These are phyloP conservation scores for Scalopus aquaticus DNA, from an alignment of 2,113 vertebrate species.

Conservation along the genomic window DNA sequence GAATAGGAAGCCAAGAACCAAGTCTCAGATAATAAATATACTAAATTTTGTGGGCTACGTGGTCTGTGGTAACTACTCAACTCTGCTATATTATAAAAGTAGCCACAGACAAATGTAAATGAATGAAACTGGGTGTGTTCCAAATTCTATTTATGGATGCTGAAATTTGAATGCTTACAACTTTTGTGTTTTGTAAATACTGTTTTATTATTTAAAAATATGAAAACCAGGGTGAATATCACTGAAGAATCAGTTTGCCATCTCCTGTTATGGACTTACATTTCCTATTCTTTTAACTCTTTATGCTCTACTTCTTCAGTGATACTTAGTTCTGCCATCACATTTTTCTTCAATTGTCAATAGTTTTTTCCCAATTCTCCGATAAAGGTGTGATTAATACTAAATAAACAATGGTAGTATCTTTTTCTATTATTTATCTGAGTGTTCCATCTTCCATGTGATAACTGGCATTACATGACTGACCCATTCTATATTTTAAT, in stretches of 20 bases:
- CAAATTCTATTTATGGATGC: neutral
- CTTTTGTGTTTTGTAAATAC: neutral
- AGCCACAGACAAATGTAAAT: neutral
- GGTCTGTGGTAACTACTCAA: neutral
- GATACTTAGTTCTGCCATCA: neutral
- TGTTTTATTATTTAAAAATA: neutral
- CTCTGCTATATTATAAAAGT: neutral
- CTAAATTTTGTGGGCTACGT: neutral
- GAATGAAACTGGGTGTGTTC: neutral
- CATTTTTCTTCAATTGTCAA: neutral
- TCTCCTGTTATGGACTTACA: neutral
- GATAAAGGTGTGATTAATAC: neutral
- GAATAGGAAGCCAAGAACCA: neutral
- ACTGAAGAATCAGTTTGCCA: neutral
- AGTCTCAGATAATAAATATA: neutral
- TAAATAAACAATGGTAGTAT: neutral
- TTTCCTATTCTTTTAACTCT: neutral
- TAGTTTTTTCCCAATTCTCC: neutral
- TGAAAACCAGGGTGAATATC: neutral
- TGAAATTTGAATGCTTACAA: neutral
- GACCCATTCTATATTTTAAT: neutral
- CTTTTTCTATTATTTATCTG: neutral
- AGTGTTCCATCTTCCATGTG: neutral
- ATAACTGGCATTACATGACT: neutral
- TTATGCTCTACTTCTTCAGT: neutral